Percentiles rank a stretch among this genome's conserved stretches.
phyloP scores from a whole-genome alignment of 2,888 invertebrate genomes.

The Plutella xylostella region DNA sequence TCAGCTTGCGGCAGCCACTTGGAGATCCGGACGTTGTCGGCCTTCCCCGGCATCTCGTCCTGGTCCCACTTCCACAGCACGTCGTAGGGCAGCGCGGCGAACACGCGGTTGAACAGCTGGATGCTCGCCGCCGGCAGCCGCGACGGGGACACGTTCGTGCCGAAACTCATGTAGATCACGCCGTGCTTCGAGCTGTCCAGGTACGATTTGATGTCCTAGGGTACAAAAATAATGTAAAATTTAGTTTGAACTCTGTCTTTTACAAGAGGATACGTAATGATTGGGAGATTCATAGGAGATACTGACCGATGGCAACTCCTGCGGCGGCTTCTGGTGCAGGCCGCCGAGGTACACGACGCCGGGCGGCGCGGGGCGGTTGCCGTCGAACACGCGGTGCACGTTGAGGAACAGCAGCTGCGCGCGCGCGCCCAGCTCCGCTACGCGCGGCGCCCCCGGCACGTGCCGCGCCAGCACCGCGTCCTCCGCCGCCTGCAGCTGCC shows the following conservation, averaged over 20 bases:
- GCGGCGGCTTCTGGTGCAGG: not conserved
- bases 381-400: conserved; percentile 3
- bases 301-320: conserved; percentile 5
- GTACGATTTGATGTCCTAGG: conserved; percentile 1
- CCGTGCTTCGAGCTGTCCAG: conserved; percentile 6
- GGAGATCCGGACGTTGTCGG: conserved; percentile 18
- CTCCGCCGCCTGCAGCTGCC: not conserved
- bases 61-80: conserved; percentile 20
- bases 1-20: conserved; percentile 18
- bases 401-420: conserved; percentile 6
- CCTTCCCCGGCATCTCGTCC: conserved; percentile 12
- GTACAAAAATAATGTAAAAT: not conserved
- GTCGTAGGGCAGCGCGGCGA: conserved; percentile 16
- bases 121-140: conserved; percentile 10
- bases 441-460: not conserved
- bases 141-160: conserved; percentile 11
- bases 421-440: not conserved
- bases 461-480: not conserved
- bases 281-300: not conserved
- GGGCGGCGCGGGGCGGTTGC: conserved; percentile 4
- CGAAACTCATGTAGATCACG: conserved; percentile 14
- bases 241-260: not conserved
- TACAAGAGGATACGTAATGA: not conserved
- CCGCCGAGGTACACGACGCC: not conserved
- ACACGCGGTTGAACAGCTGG: conserved; percentile 15